Evolutionary conservation across 2,888 invertebrate species (phyloP).

Genomic region (Agrotis puta): DNA sequence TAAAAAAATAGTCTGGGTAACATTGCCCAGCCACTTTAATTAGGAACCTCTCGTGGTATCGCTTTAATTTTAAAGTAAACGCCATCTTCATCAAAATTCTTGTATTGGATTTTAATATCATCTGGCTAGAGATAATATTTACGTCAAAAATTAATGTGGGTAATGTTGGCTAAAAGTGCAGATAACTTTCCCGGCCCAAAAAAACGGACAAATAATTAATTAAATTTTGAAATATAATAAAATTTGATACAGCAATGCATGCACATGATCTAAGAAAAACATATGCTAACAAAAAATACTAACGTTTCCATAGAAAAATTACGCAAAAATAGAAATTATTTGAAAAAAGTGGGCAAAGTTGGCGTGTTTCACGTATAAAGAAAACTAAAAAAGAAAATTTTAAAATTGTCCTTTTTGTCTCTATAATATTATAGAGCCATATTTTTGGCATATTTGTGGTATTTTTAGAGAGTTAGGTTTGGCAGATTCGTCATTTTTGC

Average conservation of each 20-base stretch:
- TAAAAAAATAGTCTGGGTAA: background rate
- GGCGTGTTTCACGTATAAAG: no score
- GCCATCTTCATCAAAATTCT: slow-evolving; percentile 5
- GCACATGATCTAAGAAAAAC: background rate
- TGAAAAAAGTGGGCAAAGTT: no score
- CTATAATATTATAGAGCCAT: no score
- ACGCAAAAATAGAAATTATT: background rate
- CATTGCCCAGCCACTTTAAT: slow-evolving; percentile 2
- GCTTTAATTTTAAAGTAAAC: background rate
- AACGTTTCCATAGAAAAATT: slow-evolving; percentile 4
- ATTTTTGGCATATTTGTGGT: no score
- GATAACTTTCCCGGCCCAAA: background rate
- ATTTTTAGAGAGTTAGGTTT: no score
- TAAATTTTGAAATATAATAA: background rate
- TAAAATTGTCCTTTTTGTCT: no score
- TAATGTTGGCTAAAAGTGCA: slow-evolving; percentile 15
- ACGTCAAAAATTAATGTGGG: slow-evolving; percentile 17
- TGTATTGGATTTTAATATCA: background rate
- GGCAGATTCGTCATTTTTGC: no score
- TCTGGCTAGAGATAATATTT: background rate
- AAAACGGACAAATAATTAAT: slow-evolving; percentile 6
- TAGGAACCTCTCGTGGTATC: background rate
- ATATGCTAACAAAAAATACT: slow-evolving; percentile 1
- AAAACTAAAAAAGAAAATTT: no score
- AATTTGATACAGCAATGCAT: background rate